A percentile compares a stretch with the other conserved stretches of the same genome.
Evolutionary conservation across 2,113 vertebrate species (phyloP).

Genomic region (Anser brachyrhynchus): DNA sequence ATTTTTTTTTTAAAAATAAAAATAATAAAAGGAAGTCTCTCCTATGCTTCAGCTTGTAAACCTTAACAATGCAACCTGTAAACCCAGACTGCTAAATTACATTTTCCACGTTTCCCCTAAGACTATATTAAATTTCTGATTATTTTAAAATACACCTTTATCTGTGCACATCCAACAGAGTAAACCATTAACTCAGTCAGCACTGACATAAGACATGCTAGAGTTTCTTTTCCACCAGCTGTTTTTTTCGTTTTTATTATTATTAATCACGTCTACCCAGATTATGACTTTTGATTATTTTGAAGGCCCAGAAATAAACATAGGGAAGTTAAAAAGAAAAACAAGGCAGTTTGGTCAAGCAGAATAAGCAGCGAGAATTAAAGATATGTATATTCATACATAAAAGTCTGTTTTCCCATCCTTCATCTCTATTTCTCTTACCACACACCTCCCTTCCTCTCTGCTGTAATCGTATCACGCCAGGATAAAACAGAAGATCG

Average conservation of each 20-base stretch:
- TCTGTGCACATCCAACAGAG: neutral
- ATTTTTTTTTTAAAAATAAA: neutral
- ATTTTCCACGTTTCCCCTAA: neutral
- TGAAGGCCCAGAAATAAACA: neutral
- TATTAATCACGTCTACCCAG: neutral
- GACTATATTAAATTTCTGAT: neutral
- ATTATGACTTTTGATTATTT: neutral
- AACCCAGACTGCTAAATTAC: neutral
- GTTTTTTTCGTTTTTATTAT: neutral
- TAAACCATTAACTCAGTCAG: neutral
- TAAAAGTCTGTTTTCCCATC: neutral
- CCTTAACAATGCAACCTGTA: neutral
- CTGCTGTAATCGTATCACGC: neutral
- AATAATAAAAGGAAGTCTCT: neutral
- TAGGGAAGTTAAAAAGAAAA: neutral
- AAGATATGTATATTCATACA: neutral
- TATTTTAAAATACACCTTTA: neutral
- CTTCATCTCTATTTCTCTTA: neutral
- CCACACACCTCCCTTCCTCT: neutral
- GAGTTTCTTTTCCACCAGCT: too few relatives aligned
- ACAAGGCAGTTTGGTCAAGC: neutral
- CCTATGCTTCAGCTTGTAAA: neutral
- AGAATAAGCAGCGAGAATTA: neutral
- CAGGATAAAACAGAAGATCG: neutral
- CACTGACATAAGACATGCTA: neutral